These are phyloP conservation scores for Uromys caudimaculatus DNA, from an alignment of 2,797 vertebrate genomes.

Conservation along the genomic window DNA sequence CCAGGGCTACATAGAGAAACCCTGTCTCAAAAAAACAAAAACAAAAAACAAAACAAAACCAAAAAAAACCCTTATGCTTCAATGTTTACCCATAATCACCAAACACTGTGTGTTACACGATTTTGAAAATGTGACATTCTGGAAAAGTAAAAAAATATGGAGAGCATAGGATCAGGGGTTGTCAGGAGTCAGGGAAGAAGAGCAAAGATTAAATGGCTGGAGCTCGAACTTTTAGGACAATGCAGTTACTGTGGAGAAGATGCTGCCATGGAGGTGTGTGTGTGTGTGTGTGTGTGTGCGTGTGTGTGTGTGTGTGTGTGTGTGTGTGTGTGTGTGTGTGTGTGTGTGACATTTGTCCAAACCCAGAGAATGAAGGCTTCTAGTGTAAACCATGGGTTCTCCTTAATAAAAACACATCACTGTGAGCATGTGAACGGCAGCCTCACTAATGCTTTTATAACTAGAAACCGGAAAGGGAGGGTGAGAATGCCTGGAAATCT, in stretches of 20 bases:
- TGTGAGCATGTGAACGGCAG: neutral
- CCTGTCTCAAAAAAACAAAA: too few species aligned
- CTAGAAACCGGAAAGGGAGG: neutral
- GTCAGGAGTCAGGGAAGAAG: neutral
- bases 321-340: too few species aligned
- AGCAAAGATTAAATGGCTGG: neutral
- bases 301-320: too few species aligned
- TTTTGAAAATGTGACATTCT: neutral
- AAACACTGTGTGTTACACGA: neutral
- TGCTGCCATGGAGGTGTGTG: neutral
- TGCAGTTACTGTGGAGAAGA: neutral
- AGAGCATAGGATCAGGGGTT: neutral
- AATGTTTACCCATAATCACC: neutral
- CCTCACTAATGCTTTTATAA: neutral
- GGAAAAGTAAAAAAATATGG: slow-evolving; percentile 5
- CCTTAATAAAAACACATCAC: neutral
- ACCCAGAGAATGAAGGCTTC: neutral
- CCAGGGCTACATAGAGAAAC: too few species aligned
- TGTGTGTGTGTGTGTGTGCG: too few species aligned
- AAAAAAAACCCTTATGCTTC: too few species aligned
- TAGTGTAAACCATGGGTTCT: neutral
- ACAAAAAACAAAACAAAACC: too few species aligned
- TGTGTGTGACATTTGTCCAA: neutral
- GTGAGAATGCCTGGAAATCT: neutral
- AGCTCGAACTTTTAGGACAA: neutral